Evolutionary conservation across 2,888 invertebrate species (phyloP), one percentile per base, ranked within the genome.

Genomic region (Antheraea yamamai): DNA sequence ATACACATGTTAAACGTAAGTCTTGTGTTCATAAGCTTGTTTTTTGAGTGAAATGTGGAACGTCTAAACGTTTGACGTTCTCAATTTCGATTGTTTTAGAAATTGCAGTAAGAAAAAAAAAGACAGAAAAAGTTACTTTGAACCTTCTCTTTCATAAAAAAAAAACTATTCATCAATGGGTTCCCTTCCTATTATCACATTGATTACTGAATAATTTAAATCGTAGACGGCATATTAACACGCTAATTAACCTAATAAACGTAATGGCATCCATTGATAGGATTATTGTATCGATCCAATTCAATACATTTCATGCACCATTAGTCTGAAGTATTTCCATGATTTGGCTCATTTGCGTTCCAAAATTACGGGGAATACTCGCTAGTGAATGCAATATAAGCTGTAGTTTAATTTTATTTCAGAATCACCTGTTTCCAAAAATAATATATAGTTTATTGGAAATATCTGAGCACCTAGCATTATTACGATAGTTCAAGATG

Each of bases 221-320:
- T 16, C 64, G 26, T 66, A 30, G 26, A 30, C 30, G 26, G 26
- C 23, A 14, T 14, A 26, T 68, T 74, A 23, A 39, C 55, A 61
- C n/a, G 39, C 61, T 72, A 30, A 75, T 75, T 75, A 72, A 26
- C 30, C 47, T 72, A 75, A 47, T 47, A 47, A 47, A 12, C 12
- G 1, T 47, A 47, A 75, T 58, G 75, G 70, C 61, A 35, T 39
- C 58, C 30, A 73, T 75, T 75, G 64, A 73, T 35, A 26, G 61
- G 58, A 75, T 75, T 76, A 75, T 76, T 74, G 73, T 64, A 74
- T 74, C 75, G 73, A 61, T 66, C 71, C 74, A 64, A 77, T 77
- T 75, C 74, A 76, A 77, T 77, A 76, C 76, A 73, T 78, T 78
- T 74, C 75, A 74, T 74, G 77, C 77, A 73, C 73, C 72, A 78